A percentile compares a stretch with the other conserved stretches of the same genome.
Conservation (phyloP, 2,113 vertebrate species). For the Genyomyrus donnyi region DNA sequence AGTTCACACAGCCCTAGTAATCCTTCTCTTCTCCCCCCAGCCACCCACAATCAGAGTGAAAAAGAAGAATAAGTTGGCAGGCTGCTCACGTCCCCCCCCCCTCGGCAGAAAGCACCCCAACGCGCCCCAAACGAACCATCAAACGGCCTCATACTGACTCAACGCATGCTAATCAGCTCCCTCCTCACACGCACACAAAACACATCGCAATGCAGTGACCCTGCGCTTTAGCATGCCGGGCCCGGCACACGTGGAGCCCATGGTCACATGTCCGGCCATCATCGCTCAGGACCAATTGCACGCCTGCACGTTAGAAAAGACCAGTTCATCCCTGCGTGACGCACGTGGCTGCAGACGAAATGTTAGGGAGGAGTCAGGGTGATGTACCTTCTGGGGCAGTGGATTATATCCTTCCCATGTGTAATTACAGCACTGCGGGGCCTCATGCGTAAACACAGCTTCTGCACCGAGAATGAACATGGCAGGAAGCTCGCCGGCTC, state of each 20-base stretch:
- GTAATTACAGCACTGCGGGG: conserved; percentile 77
- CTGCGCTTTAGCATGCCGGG: neutral
- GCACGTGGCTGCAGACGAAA: conserved; percentile 33
- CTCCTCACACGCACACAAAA: neutral
- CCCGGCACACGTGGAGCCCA: neutral
- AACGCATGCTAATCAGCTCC: neutral
- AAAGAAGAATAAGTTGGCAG: neutral
- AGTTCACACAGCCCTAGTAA: neutral
- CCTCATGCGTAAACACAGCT: conserved; percentile 74
- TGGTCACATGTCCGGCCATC: neutral
- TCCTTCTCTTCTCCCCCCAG: neutral
- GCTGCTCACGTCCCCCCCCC: neutral
- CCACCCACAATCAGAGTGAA: neutral
- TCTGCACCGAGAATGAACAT: conserved; percentile 60
- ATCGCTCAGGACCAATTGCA: neutral
- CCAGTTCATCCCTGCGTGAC: conserved; percentile 12
- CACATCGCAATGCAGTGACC: neutral
- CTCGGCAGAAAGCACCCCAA: neutral
- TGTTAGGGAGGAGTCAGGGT: conserved; percentile 50
- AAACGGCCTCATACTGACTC: neutral
- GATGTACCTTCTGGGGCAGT: conserved; percentile 35
- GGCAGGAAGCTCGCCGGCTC: conserved; percentile 54
- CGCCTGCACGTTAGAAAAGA: neutral
- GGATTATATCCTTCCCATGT: conserved; percentile 52
- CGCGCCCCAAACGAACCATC: neutral